Evolutionary conservation across 2,797 vertebrate species (phyloP).

Genomic region (Austrolebias charrua): DNA sequence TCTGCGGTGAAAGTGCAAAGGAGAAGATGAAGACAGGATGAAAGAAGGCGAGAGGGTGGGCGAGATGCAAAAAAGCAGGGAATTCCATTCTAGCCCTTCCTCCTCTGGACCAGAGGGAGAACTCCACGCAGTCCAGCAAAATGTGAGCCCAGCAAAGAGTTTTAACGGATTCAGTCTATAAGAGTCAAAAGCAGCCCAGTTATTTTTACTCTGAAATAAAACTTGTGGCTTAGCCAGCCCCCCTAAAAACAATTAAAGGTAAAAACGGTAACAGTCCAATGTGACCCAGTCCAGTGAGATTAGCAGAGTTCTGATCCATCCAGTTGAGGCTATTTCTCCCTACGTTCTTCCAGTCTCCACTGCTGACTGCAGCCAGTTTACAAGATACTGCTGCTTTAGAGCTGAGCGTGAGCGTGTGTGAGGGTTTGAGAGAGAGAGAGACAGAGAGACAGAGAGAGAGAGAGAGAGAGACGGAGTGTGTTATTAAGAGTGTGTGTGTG

Average conservation of each 20-base stretch:
- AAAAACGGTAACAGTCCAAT: constrained; percentile 28
- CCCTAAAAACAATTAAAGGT: constrained; percentile 27
- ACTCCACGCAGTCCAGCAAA: constrained; percentile 40
- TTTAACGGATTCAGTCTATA: constrained; percentile 43
- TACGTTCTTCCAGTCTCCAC: constrained; percentile 57
- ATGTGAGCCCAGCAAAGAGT: constrained; percentile 37
- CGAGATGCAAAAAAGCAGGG: constrained; percentile 48
- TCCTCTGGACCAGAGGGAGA: constrained; percentile 39
- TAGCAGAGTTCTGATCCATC: constrained; percentile 46
- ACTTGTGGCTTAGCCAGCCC: constrained; percentile 16
- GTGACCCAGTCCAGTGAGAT: constrained; percentile 44
- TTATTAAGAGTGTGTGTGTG: constrained; percentile 3
- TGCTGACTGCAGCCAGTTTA: constrained; percentile 78
- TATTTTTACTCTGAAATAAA: constrained; percentile 18
- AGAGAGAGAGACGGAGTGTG: neutral
- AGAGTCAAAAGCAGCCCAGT: constrained; percentile 21
- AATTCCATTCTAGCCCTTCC: constrained; percentile 58
- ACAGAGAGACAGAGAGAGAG: constrained; percentile 10
- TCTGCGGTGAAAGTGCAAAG: constrained; percentile 62
- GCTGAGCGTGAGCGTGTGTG: constrained; percentile 64
- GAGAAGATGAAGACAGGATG: constrained; percentile 63
- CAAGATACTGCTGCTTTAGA: constrained; percentile 78
- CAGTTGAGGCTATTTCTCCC: constrained; percentile 55
- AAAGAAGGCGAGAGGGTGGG: constrained; percentile 58
- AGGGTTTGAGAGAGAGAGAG: constrained; percentile 29